These are phyloP conservation scores for Pedicia rivosa DNA, from an alignment of 2,888 invertebrate genomes.

Conservation along the genomic window DNA sequence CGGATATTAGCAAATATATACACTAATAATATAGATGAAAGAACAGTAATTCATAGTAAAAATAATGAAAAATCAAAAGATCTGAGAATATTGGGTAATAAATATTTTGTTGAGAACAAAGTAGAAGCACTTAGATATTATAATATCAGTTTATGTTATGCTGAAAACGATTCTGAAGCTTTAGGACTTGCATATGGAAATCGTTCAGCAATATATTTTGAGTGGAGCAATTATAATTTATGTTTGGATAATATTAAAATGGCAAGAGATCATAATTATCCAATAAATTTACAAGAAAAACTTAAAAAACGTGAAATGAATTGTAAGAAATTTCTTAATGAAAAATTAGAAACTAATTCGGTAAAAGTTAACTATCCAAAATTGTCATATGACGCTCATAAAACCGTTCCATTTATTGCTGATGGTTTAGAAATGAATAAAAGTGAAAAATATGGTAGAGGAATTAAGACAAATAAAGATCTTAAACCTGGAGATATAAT, in stretches of 20 bases:
- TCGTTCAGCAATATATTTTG: slow-evolving; percentile 56
- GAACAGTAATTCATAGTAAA: too few relatives aligned
- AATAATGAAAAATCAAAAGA: too few relatives aligned
- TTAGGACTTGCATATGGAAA: slow-evolving; percentile 54
- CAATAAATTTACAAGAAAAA: slow-evolving; percentile 43
- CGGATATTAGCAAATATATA: too few relatives aligned
- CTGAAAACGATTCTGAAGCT: slow-evolving; percentile 39
- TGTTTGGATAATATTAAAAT: slow-evolving; percentile 51
- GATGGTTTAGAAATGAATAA: slow-evolving; percentile 42
- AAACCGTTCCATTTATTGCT: slow-evolving; percentile 42
- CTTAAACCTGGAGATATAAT: slow-evolving; percentile 61
- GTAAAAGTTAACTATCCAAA: too few relatives aligned
- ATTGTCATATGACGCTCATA: slow-evolving; percentile 19
- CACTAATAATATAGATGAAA: too few relatives aligned
- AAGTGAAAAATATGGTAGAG: slow-evolving; percentile 45
- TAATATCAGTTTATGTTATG: slow-evolving; percentile 45
- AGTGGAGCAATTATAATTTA: slow-evolving; percentile 43
- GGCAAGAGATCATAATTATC: slow-evolving; percentile 42
- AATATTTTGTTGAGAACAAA: too few relatives aligned
- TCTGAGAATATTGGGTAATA: too few relatives aligned
- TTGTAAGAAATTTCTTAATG: slow-evolving; percentile 23
- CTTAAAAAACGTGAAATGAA: slow-evolving; percentile 38
- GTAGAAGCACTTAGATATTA: slow-evolving; percentile 35
- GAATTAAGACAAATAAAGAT: slow-evolving; percentile 48
- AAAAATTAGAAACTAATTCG: slow-evolving; percentile 12